Base-by-base conservation (phyloP, 2,113 vertebrate species). In the Suncus etruscus region DNA sequence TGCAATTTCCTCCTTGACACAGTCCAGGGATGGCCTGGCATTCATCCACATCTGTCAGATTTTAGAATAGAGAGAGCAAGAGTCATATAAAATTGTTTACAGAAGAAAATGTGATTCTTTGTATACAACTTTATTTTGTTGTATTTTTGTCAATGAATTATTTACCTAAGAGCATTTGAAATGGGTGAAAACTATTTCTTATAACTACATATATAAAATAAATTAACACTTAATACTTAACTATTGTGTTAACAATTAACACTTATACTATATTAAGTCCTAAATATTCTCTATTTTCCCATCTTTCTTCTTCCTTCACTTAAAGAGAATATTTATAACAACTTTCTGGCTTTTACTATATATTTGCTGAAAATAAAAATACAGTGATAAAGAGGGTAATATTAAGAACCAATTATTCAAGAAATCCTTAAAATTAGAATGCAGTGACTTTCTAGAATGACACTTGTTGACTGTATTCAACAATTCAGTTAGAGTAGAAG, bases 1-100 rank as follows among this genome's bases (percentile, higher is more conserved):
- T 98, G 96, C 99, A 99, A 98, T 99, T 99, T 98, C 99, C 99
- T 94, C 99, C 99, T 95, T 99, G 98, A 98, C 99, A 99, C 97
- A 99, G 98, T 91, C 99, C 99, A 96, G 99, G 99, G 97, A 99
- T 99, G 96, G 99, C 99, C 97, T 99, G 99, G 98, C 99, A 99
- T 97, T 99, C 99, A 80, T 99, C 99, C 98, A 99, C 99, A 98
- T 99, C 99, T 99, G 97, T 94, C 92, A 97, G 89, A 97, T 90
- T 94, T 96, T 95, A 97, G 92, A 50, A 90, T 45, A 69, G 69
- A 75, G 32, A 72, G 15, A 87, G 9, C 32, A 47, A 50, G 47
- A 90, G 8, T 47, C 77, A 96, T 74, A 95, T 97, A 93, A 92
- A 97, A 96, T 94, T 95, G 32, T 92, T 86, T 97, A 87, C 73